Evolutionary conservation across 2,888 invertebrate species (phyloP), one percentile per base, ranked within the genome.

Genomic region (Lasioglossum zephyrum): DNA sequence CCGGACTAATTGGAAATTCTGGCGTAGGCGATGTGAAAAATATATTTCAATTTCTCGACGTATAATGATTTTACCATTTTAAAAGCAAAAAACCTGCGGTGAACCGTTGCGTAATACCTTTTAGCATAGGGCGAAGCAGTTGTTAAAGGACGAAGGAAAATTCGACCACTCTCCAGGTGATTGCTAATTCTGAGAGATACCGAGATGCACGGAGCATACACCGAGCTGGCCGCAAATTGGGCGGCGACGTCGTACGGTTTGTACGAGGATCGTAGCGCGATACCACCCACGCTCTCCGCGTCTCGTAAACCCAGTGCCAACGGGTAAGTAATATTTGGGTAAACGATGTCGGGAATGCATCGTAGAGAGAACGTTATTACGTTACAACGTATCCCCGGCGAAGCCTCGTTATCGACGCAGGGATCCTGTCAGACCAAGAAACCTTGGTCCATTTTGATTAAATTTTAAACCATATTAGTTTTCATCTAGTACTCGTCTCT

Each of bases 291-390:
- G 13, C 60, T 26, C 60, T 11, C 73, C 74, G 63, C 49, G 79
- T 63, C 49, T 77, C 70, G 73, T 57, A 77, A 85, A 81, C 63
- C 79, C 39, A 53, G 49, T 18, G 39, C 60, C 81, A 41, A 60
- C 44, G 22, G 44, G n/a, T 73, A 66, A 49, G 39, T 73, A 83
- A 84, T 87, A 47, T 44, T 26, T 70, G 70, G 60, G 76, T 41
- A 70, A 85, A 81, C 69, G 78, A n/a, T 41, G 74, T 11, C 8
- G 1, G 41, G 69, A 57, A 70, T 69, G 66, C 73, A 79, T 81
- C 80, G 69, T 26, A 26, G 57, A 26, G 53, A 74, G 57, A 78
- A 75, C 74, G 69, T 70, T 78, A 79, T 84, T 74, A 63, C 70
- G 60, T 83, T 75, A 63, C 3, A 9, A 49, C 26, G 3, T 22